phyloP scores from a whole-genome alignment of 37 sponge, comb jelly and placozoan genomes.

The Tethya wilhelma region DNA sequence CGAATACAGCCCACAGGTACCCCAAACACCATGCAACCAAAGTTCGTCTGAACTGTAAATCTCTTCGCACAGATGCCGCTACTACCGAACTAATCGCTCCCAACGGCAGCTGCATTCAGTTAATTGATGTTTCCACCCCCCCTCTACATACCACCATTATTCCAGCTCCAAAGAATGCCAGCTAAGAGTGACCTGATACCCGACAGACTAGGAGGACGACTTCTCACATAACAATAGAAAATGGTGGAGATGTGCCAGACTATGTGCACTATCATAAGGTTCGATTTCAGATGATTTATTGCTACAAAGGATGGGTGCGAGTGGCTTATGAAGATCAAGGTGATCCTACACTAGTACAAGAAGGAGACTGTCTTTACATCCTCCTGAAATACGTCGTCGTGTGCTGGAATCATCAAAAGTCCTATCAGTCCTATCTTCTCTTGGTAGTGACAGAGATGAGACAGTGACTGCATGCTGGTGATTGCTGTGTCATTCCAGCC shows the following conservation, averaged over 20 bases:
- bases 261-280: constrained; percentile 22
- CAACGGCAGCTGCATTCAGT: not conserved
- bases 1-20: not conserved
- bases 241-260: constrained; percentile 29
- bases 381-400: constrained; percentile 38
- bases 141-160: not conserved
- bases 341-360: not conserved
- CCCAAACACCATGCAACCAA: not conserved
- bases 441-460: not conserved
- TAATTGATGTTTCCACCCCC: not conserved
- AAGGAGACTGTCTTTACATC: constrained; percentile 41
- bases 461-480: not conserved
- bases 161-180: not conserved
- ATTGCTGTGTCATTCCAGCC: not conserved
- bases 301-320: constrained; percentile 40
- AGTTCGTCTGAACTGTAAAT: not conserved
- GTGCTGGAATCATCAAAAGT: constrained; percentile 1
- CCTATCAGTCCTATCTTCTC: constrained; percentile 13
- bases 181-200: not conserved
- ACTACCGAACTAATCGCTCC: not conserved
- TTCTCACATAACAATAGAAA: constrained; percentile 21
- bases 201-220: not conserved
- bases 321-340: constrained; percentile 46
- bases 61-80: not conserved
- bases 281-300: constrained; percentile 38